Conservation (phyloP, 2,113 vertebrate genomes). For the Haemorhous mexicanus region DNA sequence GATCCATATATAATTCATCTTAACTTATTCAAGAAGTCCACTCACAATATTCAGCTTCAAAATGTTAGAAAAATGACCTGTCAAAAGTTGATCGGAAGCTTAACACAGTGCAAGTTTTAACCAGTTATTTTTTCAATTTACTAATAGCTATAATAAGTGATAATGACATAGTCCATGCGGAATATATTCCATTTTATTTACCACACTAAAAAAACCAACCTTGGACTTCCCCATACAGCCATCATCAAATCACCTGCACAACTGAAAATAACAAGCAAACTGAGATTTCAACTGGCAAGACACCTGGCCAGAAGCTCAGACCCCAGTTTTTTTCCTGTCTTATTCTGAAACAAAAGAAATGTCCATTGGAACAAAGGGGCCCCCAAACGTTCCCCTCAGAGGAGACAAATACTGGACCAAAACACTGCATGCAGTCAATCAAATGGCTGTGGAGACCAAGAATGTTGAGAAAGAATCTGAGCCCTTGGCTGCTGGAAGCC, state of each 20-base stretch:
- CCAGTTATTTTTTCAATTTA: not conserved
- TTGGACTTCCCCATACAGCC: not conserved
- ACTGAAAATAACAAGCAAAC: not conserved
- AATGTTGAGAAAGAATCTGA: not conserved
- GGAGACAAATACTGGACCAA: not conserved
- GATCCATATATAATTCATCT: not conserved
- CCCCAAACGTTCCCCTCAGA: not conserved
- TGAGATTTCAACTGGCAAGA: not conserved
- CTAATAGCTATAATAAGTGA: not conserved
- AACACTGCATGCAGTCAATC: not conserved
- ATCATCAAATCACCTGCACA: not conserved
- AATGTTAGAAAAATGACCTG: not conserved
- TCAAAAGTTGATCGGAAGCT: not conserved
- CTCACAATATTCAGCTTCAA: not conserved
- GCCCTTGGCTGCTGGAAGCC: not conserved
- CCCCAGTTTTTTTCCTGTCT: not conserved
- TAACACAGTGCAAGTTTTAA: not conserved
- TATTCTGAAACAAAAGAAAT: not conserved
- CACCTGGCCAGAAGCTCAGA: not conserved
- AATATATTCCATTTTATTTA: not conserved
- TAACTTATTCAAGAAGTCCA: not conserved
- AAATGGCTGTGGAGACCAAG: not conserved
- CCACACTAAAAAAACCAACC: not conserved
- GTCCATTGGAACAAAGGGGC: rapidly evolving
- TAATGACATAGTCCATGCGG: not conserved